Conservation (phyloP, 2,888 invertebrate species). For the Argyra leucocephala region DNA sequence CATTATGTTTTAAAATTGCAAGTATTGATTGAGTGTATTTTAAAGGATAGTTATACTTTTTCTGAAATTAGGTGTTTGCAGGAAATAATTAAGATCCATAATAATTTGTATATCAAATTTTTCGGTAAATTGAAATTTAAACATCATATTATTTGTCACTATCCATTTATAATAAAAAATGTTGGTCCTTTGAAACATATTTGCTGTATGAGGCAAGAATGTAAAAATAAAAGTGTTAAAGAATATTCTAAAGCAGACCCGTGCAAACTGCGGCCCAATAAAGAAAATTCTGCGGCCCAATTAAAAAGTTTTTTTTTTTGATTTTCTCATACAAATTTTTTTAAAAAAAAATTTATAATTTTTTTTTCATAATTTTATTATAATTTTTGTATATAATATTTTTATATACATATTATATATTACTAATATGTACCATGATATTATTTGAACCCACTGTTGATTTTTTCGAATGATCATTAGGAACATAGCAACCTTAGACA, state of each 20-base stretch:
- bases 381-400: too few relatives aligned
- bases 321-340: too few relatives aligned
- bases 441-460: too few relatives aligned
- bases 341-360: too few relatives aligned
- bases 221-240: slow-evolving; percentile 13
- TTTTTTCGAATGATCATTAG: too few relatives aligned
- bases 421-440: too few relatives aligned
- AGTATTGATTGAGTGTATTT: neutral
- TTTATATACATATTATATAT: too few relatives aligned
- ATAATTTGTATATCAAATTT: slow-evolving; percentile 1
- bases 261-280: too few relatives aligned
- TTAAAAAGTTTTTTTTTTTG: too few relatives aligned
- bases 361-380: too few relatives aligned
- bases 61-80: slow-evolving; percentile 8
- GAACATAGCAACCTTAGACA: too few relatives aligned
- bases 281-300: too few relatives aligned
- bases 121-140: slow-evolving; percentile 4
- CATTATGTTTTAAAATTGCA: neutral
- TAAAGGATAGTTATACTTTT: slow-evolving; percentile 8
- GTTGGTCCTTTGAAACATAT: slow-evolving; percentile 11
- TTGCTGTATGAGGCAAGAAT: slow-evolving; percentile 12
- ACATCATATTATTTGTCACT: slow-evolving; percentile 10
- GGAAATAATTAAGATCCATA: slow-evolving; percentile 5
- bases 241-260: slow-evolving; percentile 12
- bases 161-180: slow-evolving; percentile 7